These are phyloP conservation scores for Chorisops tibialis DNA, from an alignment of 2,888 invertebrate species.

Conservation along the genomic window DNA sequence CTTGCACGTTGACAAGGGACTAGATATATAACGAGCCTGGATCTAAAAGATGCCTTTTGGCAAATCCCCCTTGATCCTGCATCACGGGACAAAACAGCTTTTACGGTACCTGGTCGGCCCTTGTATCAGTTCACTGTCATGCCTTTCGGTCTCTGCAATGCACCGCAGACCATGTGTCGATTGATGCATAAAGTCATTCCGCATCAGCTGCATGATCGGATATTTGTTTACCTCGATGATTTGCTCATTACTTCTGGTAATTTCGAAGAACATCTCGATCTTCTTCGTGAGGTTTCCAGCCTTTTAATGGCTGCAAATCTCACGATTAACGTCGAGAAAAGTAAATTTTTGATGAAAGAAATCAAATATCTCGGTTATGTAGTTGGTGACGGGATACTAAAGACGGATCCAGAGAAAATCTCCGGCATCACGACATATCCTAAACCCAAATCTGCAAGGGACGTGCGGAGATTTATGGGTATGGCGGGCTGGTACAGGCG, in stretches of 20 bases:
- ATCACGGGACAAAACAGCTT: conserved; percentile 26
- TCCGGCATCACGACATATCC: neutral
- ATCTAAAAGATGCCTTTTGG: conserved; percentile 35
- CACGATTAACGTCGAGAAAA: neutral
- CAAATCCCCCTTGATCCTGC: conserved; percentile 29
- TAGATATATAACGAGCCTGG: too few species aligned
- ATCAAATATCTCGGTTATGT: neutral
- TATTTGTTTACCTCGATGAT: conserved; percentile 17
- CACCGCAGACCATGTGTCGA: conserved; percentile 12
- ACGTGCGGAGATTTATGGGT: neutral
- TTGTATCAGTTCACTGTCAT: too few species aligned
- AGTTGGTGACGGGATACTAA: neutral
- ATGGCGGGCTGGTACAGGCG: neutral
- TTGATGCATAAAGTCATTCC: conserved; percentile 17
- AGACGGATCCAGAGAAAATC: neutral
- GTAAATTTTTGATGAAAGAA: neutral
- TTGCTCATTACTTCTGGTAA: neutral
- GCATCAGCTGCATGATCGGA: conserved; percentile 3
- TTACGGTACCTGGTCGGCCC: conserved; percentile 1
- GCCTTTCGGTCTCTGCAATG: too few species aligned
- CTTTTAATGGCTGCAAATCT: neutral
- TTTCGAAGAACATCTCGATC: neutral
- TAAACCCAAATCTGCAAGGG: neutral
- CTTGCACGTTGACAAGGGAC: too few species aligned
- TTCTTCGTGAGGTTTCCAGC: neutral